Conservation (phyloP, 1,140 invertebrate genomes). For the Apocrypta bakeri region DNA sequence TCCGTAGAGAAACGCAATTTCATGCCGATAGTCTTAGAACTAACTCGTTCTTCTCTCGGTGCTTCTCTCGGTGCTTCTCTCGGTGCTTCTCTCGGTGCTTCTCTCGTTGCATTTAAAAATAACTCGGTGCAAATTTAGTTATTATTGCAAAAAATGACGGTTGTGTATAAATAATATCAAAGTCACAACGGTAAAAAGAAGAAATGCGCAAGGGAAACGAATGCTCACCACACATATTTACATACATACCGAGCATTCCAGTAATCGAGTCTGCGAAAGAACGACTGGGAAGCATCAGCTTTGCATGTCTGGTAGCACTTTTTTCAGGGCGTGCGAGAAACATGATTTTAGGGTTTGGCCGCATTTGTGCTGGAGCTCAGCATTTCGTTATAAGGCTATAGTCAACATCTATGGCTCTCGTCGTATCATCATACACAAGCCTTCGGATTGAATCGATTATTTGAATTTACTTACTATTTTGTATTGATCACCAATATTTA, state of each 20-base stretch:
- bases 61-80: not conserved
- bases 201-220: not conserved
- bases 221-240: conserved; percentile 57
- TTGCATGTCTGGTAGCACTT: conserved; percentile 37
- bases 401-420: too few relatives aligned
- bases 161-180: not conserved
- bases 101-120: too few relatives aligned
- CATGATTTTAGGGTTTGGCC: conserved; percentile 47
- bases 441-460: not conserved
- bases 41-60: not conserved
- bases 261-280: conserved; percentile 39
- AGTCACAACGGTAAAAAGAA: not conserved
- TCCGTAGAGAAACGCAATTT: too few relatives aligned
- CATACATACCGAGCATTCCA: conserved; percentile 50
- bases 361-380: conserved; percentile 9
- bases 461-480: not conserved
- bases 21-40: too few relatives aligned
- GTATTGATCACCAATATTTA: not conserved
- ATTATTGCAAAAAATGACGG: too few relatives aligned
- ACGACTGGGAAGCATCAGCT: not conserved
- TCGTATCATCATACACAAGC: too few relatives aligned
- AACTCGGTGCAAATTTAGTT: too few relatives aligned
- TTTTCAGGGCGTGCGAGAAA: conserved; percentile 18
- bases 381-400: not conserved
- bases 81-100: not conserved